Evolutionary conservation across 1,140 invertebrate species (phyloP), one percentile per base, ranked within the genome.

Genomic region (Drosophila sp.): DNA sequence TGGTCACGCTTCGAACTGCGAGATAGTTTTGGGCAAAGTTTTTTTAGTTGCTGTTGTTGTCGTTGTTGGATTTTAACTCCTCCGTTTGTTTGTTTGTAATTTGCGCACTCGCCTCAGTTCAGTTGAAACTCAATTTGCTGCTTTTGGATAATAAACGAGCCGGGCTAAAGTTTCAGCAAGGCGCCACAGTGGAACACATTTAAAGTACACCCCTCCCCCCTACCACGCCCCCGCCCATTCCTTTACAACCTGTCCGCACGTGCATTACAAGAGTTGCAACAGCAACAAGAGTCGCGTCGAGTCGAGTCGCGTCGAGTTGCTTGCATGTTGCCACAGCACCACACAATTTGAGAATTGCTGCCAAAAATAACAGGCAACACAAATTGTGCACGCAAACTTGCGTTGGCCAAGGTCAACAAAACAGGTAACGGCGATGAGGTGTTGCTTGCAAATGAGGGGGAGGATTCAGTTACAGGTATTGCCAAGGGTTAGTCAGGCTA

Each of bases 371-470:
- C 56, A 50, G 72, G 64, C 72, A 75, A 73, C 79, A 51, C 41
- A 70, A 78, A 82, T 75, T 79, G 76, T 65, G 76, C 81, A 78
- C 81, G 79, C 59, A 65, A 81, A 82, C 61, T 72, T 59, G 46
- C 54, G 63, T 48, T 61, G 54, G 21, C 70, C 70, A 72, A 72
- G 70, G 70, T 72, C 70, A 69, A 18, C 70, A 18, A 21, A 21
- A 45, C 63, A 69, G 61, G 50, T 40, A 62, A 64, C 64, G 54
- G 34, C 57, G 51, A 61, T 6, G 11, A 34, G 21, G 4, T 21
- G 21, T 4, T 21, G 21, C 21, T 21, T 7, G 32, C 2, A 6
- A 18, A 2, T 4, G 4, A 13, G 16, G 14, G 4, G 3, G 4
- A 9, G 0, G 34, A 7, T 46, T 29, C 27, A 29, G 4, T 4